phyloP scores from a whole-genome alignment of 1,140 invertebrate genomes.

The Pseudomyrmex concolor region DNA sequence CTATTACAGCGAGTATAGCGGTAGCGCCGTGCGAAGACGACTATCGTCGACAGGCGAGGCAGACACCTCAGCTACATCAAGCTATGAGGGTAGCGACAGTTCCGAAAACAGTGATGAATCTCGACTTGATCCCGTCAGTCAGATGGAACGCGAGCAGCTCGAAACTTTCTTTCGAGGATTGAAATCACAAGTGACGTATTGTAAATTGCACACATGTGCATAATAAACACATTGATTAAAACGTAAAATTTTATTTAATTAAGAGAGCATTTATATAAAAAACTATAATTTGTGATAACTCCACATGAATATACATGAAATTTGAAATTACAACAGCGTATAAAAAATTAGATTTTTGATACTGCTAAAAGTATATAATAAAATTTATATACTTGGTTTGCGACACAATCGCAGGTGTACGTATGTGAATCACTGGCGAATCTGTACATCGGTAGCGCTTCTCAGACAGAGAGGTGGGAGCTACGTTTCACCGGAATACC shows the following conservation, averaged over 20 bases:
- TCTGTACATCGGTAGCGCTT: slow-evolving; percentile 88
- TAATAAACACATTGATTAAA: not conserved
- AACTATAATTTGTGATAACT: not conserved
- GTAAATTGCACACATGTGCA: not conserved
- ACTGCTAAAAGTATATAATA: not conserved
- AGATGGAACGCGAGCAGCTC: slow-evolving; percentile 90
- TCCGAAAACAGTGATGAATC: slow-evolving; percentile 83
- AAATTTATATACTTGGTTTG: not conserved
- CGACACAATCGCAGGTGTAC: slow-evolving; percentile 86
- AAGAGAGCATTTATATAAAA: not conserved
- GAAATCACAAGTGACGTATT: slow-evolving; percentile 87
- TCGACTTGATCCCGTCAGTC: slow-evolving; percentile 85
- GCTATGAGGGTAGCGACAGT: slow-evolving; percentile 82
- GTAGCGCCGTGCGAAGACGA: slow-evolving; percentile 75
- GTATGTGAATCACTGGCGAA: slow-evolving; percentile 93
- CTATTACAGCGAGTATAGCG: slow-evolving; percentile 81
- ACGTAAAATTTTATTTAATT: not conserved
- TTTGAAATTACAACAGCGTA: not conserved
- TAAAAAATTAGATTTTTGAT: not conserved
- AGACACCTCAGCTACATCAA: slow-evolving; percentile 85
- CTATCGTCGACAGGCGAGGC: slow-evolving; percentile 84
- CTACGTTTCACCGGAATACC: slow-evolving; percentile 93
- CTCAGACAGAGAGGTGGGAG: slow-evolving; percentile 88
- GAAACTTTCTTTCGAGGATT: slow-evolving; percentile 92
- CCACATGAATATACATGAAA: not conserved